Percentiles rank a stretch among this genome's conserved stretches.
Evolutionary conservation across 2,888 invertebrate genomes (phyloP).

Genomic region (Mallateleia sp.): DNA sequence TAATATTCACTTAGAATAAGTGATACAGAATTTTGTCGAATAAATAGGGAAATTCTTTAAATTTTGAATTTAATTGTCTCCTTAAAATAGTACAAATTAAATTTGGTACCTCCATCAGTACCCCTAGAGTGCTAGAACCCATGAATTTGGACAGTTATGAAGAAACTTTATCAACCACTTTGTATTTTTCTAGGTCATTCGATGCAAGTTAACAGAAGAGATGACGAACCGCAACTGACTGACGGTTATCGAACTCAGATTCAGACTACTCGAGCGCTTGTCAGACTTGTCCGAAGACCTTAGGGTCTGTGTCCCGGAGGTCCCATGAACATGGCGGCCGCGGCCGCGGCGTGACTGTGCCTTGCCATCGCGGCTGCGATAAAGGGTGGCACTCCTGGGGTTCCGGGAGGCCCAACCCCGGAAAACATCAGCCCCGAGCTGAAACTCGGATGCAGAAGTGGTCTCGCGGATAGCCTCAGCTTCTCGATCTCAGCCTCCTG

Average conservation of each 20-base stretch:
- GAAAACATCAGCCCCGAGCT: conserved; percentile 91
- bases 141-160: not conserved
- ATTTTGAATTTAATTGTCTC: no score
- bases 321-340: conserved; percentile 89
- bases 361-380: conserved; percentile 91
- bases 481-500: conserved; percentile 99
- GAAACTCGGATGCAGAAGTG: conserved; percentile 94
- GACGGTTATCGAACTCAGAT: conserved; percentile 61
- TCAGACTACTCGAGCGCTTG: conserved; percentile 52
- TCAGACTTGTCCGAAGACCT: conserved; percentile 72
- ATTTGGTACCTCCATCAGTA: no score
- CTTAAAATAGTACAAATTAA: no score
- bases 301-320: conserved; percentile 89
- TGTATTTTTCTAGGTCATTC: not conserved
- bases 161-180: not conserved
- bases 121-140: no score
- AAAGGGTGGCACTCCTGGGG: conserved; percentile 91
- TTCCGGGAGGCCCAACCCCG: conserved; percentile 91
- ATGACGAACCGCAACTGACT: conserved; percentile 62
- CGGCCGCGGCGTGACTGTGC: conserved; percentile 90
- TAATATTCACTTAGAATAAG: no score
- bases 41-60: no score
- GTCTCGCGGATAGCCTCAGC: conserved; percentile 95
- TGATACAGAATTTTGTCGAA: no score
- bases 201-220: not conserved